Evolutionary conservation across 2,797 vertebrate species (phyloP).

Genomic region (Sphenopsis melanotis): DNA sequence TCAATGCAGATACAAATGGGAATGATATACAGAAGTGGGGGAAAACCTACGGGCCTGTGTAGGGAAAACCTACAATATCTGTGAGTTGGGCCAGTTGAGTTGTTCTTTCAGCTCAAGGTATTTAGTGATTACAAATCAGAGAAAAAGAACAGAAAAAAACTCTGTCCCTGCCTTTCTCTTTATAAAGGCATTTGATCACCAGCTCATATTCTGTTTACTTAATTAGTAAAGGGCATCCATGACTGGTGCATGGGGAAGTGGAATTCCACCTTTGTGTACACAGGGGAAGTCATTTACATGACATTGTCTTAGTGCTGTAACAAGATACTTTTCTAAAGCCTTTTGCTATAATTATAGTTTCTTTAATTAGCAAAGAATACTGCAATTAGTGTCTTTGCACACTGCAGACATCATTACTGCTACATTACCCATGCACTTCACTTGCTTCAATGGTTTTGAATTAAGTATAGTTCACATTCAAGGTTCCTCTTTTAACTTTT

Average conservation of each 20-base stretch:
- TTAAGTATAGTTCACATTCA: slow-evolving; percentile 60
- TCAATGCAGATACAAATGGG: background rate
- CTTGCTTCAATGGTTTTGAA: slow-evolving; percentile 32
- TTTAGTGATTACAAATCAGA: background rate
- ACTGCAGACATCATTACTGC: slow-evolving; percentile 26
- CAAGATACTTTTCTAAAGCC: slow-evolving; percentile 1
- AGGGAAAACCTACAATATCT: background rate
- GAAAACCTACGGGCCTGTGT: background rate
- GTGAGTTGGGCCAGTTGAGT: accelerated
- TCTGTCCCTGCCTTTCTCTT: background rate
- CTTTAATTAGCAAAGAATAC: slow-evolving; percentile 66
- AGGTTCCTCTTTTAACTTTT: slow-evolving; percentile 50
- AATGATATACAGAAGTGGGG: accelerated
- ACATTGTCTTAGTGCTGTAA: background rate
- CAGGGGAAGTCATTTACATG: background rate
- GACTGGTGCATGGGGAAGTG: background rate
- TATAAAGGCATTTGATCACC: background rate
- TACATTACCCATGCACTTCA: slow-evolving; percentile 40
- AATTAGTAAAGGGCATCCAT: background rate
- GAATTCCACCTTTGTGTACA: background rate
- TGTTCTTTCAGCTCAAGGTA: background rate
- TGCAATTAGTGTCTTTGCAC: slow-evolving; percentile 42
- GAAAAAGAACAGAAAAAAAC: background rate
- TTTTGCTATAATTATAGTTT: slow-evolving; percentile 38
- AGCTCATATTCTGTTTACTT: background rate